Percentiles rank a stretch among this genome's conserved stretches.
Conservation (phyloP, 2,113 vertebrate species). For the Octodon degus region DNA sequence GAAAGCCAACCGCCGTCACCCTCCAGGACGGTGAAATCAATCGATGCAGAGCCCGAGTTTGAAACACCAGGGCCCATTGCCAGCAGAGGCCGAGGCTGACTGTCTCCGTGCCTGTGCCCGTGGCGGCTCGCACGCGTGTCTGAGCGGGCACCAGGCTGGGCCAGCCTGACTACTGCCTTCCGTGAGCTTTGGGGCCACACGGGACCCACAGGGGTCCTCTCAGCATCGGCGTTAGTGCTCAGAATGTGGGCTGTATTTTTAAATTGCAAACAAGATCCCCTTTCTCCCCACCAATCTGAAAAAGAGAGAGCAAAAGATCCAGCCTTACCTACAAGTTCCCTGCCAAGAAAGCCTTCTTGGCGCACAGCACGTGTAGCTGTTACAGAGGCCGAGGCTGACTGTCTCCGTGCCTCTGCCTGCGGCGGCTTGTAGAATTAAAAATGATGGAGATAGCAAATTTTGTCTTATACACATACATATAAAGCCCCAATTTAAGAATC, state of each 20-base stretch:
- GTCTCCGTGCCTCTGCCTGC: background rate
- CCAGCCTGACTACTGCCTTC: background rate
- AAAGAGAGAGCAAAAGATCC: background rate
- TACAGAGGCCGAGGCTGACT: background rate
- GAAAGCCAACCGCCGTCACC: background rate
- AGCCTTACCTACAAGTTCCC: background rate
- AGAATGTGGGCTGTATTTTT: background rate
- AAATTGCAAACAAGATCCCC: slow-evolving; percentile 19
- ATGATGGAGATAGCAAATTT: background rate
- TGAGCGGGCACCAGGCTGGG: too few species aligned
- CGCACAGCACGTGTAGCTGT: background rate
- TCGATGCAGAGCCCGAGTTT: background rate
- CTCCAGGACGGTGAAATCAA: background rate
- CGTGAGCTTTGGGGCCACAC: too few species aligned
- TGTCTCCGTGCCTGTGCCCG: background rate
- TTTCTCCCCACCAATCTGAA: slow-evolving; percentile 8
- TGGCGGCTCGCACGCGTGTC: background rate
- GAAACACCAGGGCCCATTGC: accelerated
- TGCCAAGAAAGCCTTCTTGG: background rate
- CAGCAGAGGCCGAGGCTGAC: background rate
- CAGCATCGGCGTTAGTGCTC: background rate
- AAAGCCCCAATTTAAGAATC: background rate
- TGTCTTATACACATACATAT: background rate
- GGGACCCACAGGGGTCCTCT: background rate
- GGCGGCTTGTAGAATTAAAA: background rate